Evolutionary conservation across 2,888 invertebrate species (phyloP), one percentile per base, ranked within the genome.

Genomic region (Brachynemurus nebulosus): DNA sequence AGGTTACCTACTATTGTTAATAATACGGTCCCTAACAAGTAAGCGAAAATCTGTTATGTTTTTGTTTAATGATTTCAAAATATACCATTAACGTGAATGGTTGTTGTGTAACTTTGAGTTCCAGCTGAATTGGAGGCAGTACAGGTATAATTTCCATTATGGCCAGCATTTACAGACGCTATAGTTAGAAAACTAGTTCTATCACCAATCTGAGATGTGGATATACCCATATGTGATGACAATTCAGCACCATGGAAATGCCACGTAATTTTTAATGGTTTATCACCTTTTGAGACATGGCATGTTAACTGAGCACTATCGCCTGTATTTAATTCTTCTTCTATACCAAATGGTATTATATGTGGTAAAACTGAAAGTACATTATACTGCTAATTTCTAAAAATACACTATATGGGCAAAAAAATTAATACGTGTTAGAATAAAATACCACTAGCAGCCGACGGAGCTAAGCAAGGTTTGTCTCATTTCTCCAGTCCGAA

Each of bases 211-310:
- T 41, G 41, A 6, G 44, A 41, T 14, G 46, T 46, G 11, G 44
- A 44, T 23, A 48, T 27, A 16, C 48, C 44, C 62, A 41, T 40
- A 44, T 56, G 49, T 49, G 53, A 45, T 30, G 53, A 51, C 6
- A 68, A 55, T 38, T 72, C 71, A 57, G 71, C 65, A 34, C 79
- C 78, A 61, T 85, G 78, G 53, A 82, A 78, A 40, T 73, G 74
- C 86, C 86, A 86, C 17, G 70, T 68, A 40, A 86, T 76, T 46
- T 71, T 71, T 57, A 86, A 69, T 2, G 86, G 86, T 45, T 76
- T 67, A 64, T 86, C 86, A 49, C 86, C 83, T 64, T 80, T 79
- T 49, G 74, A 42, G 21, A 48, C 46, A 20, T 46, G 44, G 36
- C 46, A 48, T 14, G 27, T 44, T 20, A 48, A 19, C 48, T 55